Percentiles rank a stretch among this genome's conserved stretches.
These are phyloP conservation scores for Cydia pomonella DNA, from an alignment of 1,140 invertebrate genomes.

Conservation along the genomic window DNA sequence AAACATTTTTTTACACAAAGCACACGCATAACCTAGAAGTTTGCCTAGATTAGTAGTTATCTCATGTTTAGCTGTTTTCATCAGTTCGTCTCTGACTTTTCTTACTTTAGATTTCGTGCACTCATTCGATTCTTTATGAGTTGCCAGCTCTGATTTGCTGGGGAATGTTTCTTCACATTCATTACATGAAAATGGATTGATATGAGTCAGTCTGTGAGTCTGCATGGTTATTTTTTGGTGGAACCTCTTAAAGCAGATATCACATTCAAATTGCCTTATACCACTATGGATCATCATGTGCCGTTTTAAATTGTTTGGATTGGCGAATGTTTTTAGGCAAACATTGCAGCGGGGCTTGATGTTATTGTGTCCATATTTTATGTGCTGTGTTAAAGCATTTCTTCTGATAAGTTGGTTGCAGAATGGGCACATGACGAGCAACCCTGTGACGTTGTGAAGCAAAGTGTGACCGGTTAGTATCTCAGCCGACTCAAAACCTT, in stretches of 20 bases:
- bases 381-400: constrained; percentile 77
- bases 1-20: constrained; percentile 79
- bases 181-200: constrained; percentile 65
- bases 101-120: constrained; percentile 59
- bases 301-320: constrained; percentile 81
- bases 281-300: constrained; percentile 83
- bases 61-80: constrained; percentile 68
- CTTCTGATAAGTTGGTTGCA: constrained; percentile 73
- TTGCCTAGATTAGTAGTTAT: constrained; percentile 64
- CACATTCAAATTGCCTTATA: constrained; percentile 80
- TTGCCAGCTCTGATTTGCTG: constrained; percentile 50
- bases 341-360: constrained; percentile 79
- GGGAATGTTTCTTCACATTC: constrained; percentile 66
- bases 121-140: constrained; percentile 62
- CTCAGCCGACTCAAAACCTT: constrained; percentile 83
- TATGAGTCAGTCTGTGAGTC: constrained; percentile 72
- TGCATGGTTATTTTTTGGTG: constrained; percentile 79
- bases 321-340: constrained; percentile 82
- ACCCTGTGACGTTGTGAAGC: constrained; percentile 72
- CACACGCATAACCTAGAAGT: constrained; percentile 75
- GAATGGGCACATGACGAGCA: constrained; percentile 75
- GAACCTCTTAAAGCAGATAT: constrained; percentile 74
- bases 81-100: constrained; percentile 66
- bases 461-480: constrained; percentile 86
- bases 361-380: constrained; percentile 77